Conservation (phyloP, 2,888 invertebrate genomes). For the Drosophila nr. perissopoda region DNA sequence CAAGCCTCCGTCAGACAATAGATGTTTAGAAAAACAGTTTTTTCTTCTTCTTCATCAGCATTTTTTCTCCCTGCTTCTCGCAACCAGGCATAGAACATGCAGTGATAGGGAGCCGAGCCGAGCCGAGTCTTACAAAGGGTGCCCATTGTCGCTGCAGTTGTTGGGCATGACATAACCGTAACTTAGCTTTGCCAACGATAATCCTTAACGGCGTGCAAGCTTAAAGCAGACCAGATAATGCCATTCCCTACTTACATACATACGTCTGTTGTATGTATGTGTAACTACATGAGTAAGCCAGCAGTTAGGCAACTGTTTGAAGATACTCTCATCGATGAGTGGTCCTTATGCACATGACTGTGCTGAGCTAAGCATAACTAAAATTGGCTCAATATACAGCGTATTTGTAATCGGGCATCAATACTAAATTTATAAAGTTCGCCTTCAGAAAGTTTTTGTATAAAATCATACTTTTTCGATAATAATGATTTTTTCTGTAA, state of each 20-base stretch:
- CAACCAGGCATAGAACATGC: conserved; percentile 18
- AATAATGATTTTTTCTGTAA: neutral
- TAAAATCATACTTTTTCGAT: neutral
- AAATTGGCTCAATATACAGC: neutral
- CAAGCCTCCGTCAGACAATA: conserved; percentile 62
- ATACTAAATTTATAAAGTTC: neutral
- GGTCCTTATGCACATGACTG: conserved; percentile 5
- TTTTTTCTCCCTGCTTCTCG: neutral
- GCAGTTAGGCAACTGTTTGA: neutral
- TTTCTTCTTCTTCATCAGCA: conserved; percentile 12
- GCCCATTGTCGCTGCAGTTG: conserved; percentile 42
- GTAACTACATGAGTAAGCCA: conserved; percentile 22
- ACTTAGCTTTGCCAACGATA: conserved; percentile 54
- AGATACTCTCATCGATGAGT: conserved; percentile 9
- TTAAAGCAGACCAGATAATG: conserved; percentile 48
- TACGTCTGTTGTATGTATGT: neutral
- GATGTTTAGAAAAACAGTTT: conserved; percentile 50
- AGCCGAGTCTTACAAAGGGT: conserved; percentile 40
- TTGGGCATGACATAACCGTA: conserved; percentile 39
- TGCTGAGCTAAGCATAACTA: neutral
- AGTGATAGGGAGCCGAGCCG: conserved; percentile 1
- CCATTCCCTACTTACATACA: neutral
- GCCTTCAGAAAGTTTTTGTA: neutral
- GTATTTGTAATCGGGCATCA: neutral
- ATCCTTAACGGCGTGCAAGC: conserved; percentile 61